Evolutionary conservation across 2,113 vertebrate genomes (phyloP).

Genomic region (Microcebus griseorufus): DNA sequence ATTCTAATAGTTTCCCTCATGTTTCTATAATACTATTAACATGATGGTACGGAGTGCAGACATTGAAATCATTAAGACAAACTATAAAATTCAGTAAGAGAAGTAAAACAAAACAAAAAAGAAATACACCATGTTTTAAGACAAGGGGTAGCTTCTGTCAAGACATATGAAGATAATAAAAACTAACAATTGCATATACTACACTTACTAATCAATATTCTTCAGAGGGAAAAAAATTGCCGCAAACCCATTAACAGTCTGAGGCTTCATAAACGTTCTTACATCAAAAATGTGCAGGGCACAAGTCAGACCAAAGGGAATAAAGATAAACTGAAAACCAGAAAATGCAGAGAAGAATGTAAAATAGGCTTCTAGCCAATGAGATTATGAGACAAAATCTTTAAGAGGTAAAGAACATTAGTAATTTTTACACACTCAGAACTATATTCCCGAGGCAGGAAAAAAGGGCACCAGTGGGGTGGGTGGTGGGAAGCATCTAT

Average conservation of each 20-base stretch:
- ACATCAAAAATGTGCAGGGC: constrained; percentile 12
- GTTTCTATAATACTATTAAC: constrained; percentile 10
- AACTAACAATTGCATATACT: not conserved
- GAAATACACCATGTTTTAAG: not conserved
- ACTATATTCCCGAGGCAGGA: not conserved
- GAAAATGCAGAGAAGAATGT: constrained; percentile 23
- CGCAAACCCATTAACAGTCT: not conserved
- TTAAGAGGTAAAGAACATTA: constrained; percentile 19
- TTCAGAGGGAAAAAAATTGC: not conserved
- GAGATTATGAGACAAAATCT: constrained; percentile 47
- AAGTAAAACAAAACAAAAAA: not conserved
- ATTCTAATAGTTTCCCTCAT: not conserved
- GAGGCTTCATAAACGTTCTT: constrained; percentile 3
- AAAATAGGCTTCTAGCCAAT: constrained; percentile 11
- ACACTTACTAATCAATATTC: not conserved
- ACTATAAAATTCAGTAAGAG: not conserved
- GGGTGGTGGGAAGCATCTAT: not conserved
- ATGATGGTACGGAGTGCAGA: not conserved
- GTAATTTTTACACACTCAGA: constrained; percentile 38
- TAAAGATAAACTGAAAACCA: constrained; percentile 29
- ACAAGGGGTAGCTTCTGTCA: not conserved
- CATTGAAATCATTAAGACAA: constrained; percentile 14
- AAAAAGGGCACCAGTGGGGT: not conserved
- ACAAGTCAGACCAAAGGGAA: not conserved
- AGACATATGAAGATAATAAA: not conserved